Conservation (phyloP, 2,888 invertebrate genomes). For the Cheilosia variabilis region DNA sequence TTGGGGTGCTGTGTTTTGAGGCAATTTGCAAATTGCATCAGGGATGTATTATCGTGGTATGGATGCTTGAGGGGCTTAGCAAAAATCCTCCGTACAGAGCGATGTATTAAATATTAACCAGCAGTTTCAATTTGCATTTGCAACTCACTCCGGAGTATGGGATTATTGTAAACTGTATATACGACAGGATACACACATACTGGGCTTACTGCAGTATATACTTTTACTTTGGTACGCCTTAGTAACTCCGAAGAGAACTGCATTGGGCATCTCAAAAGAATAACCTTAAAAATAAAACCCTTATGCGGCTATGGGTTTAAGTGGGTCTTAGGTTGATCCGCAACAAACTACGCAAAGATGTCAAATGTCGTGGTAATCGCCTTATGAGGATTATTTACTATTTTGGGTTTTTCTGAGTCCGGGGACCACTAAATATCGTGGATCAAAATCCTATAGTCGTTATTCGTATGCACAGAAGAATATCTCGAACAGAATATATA, state of each 20-base stretch:
- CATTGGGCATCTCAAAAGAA: background rate
- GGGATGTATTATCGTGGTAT: slow-evolving; percentile 30
- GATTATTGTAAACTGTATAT: slow-evolving; percentile 19
- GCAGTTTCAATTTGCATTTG: slow-evolving; percentile 62
- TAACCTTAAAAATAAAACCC: background rate
- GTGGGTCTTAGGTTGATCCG: background rate
- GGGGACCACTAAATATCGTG: too few species aligned
- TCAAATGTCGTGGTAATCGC: too few species aligned
- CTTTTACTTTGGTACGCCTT: background rate
- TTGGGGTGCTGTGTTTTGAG: slow-evolving; percentile 19
- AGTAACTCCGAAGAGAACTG: slow-evolving; percentile 1
- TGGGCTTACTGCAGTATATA: background rate
- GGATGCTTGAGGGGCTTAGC: slow-evolving; percentile 9
- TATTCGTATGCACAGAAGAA: too few species aligned
- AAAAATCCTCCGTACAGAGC: slow-evolving; percentile 12
- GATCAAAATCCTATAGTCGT: too few species aligned
- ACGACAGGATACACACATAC: background rate
- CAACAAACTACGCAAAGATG: too few species aligned
- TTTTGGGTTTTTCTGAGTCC: too few species aligned
- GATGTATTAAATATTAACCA: slow-evolving; percentile 59
- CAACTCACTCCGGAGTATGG: slow-evolving; percentile 12
- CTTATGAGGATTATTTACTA: too few species aligned
- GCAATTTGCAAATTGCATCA: slow-evolving; percentile 73
- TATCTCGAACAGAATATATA: too few species aligned
- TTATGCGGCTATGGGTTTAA: background rate